These are phyloP conservation scores for Crenichthys baileyi DNA, from an alignment of 2,797 vertebrate species.

Conservation along the genomic window DNA sequence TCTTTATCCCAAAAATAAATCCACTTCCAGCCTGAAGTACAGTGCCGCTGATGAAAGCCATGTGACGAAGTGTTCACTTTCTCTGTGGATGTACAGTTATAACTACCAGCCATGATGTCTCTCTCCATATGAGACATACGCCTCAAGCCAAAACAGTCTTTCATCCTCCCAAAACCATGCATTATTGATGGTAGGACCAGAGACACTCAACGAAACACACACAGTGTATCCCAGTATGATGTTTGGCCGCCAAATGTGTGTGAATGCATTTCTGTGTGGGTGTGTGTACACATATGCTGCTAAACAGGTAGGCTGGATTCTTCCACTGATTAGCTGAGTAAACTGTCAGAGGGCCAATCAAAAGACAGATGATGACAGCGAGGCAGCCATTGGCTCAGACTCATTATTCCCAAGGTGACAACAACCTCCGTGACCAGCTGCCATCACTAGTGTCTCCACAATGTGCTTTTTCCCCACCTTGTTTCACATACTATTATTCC, in stretches of 20 bases:
- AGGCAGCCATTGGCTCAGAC: conserved; percentile 63
- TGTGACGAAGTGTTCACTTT: conserved; percentile 48
- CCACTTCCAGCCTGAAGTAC: conserved; percentile 18
- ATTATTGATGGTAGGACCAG: conserved; percentile 80
- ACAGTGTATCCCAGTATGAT: conserved; percentile 65
- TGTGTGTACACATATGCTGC: conserved; percentile 28
- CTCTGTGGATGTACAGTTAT: conserved; percentile 65
- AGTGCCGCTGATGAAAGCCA: conserved; percentile 34
- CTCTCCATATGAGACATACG: conserved; percentile 72
- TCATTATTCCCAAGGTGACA: conserved; percentile 60
- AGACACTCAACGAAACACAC: conserved; percentile 73
- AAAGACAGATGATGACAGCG: conserved; percentile 57
- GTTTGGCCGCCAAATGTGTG: conserved; percentile 43
- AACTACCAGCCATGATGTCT: conserved; percentile 68
- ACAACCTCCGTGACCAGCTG: conserved; percentile 58
- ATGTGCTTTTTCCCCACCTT: conserved; percentile 38
- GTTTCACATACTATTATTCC: conserved; percentile 65
- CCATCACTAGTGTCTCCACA: conserved; percentile 43
- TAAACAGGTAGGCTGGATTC: conserved; percentile 66
- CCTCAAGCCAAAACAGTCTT: conserved; percentile 80
- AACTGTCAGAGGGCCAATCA: conserved; percentile 66
- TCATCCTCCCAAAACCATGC: conserved; percentile 79
- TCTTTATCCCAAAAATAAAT: conserved; percentile 5
- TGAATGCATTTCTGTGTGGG: conserved; percentile 20
- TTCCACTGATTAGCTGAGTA: conserved; percentile 62